Evolutionary conservation across 2,113 vertebrate species (phyloP).

Genomic region (Fregetta grallaria): DNA sequence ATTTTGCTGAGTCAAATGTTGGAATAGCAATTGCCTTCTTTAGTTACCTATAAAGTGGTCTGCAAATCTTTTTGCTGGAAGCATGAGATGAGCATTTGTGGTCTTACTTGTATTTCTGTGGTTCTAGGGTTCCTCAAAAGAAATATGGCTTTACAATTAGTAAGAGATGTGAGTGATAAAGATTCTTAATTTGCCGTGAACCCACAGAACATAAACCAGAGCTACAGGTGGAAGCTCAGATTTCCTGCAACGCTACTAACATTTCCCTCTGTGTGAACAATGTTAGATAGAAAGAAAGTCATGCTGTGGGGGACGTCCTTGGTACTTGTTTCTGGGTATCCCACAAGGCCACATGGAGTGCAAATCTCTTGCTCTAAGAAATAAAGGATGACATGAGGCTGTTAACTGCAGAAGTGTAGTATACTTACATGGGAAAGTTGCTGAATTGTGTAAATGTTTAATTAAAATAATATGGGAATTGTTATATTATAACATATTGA

Average conservation of each 20-base stretch:
- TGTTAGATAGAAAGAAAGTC: background rate
- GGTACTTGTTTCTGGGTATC: background rate
- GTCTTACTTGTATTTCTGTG: background rate
- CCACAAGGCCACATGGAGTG: accelerated
- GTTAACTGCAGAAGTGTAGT: background rate
- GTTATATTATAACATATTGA: too few relatives aligned
- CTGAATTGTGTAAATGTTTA: too few relatives aligned
- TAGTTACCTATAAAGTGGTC: background rate
- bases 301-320: background rate
- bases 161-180: background rate
- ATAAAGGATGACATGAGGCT: background rate
- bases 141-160: background rate
- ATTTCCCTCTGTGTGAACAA: background rate
- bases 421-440: too few relatives aligned
- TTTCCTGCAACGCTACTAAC: background rate
- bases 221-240: background rate
- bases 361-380: background rate
- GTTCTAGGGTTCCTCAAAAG: background rate
- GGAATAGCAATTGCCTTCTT: background rate
- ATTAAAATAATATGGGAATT: too few relatives aligned
- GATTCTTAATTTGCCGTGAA: background rate
- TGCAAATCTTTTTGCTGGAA: background rate
- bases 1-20: background rate
- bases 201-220: background rate
- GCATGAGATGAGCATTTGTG: background rate